Evolutionary conservation across 2,888 invertebrate species (phyloP).

Genomic region (Hipparchia semele): DNA sequence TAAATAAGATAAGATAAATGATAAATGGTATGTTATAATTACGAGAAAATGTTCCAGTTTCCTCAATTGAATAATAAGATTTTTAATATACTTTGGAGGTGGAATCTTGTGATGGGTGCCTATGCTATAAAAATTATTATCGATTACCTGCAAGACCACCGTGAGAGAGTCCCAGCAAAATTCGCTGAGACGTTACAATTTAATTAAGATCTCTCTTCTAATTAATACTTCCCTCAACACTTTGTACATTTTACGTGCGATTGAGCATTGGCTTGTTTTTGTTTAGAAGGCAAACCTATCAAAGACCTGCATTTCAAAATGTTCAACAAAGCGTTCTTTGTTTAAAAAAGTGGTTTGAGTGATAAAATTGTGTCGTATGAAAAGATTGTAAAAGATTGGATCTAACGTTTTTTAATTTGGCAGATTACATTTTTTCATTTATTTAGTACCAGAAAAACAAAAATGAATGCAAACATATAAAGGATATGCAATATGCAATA

Average conservation of each 20-base stretch:
- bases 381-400: not conserved
- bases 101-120: slow-evolving; percentile 48
- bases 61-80: not conserved
- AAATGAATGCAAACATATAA: too few species aligned
- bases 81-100: not conserved
- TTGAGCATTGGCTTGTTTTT: slow-evolving; percentile 50
- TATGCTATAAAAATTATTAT: slow-evolving; percentile 50
- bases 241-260: slow-evolving; percentile 53
- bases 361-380: slow-evolving; percentile 2
- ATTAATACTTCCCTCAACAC: slow-evolving; percentile 61
- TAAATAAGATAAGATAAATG: too few species aligned
- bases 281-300: slow-evolving; percentile 28
- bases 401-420: not conserved
- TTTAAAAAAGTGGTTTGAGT: slow-evolving; percentile 12
- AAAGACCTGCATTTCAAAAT: slow-evolving; percentile 21
- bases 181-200: slow-evolving; percentile 80
- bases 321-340: slow-evolving; percentile 31
- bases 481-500: too few species aligned
- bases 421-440: not conserved
- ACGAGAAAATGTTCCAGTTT: too few species aligned
- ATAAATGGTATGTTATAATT: too few species aligned
- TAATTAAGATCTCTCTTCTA: slow-evolving; percentile 69
- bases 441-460: too few species aligned
- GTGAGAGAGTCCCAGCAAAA: slow-evolving; percentile 55
- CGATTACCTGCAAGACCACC: slow-evolving; percentile 66